A percentile compares a stretch with the other conserved stretches of the same genome.
These are phyloP conservation scores for Corythornis madagascariensis DNA, from an alignment of 2,113 vertebrate species.

Conservation along the genomic window DNA sequence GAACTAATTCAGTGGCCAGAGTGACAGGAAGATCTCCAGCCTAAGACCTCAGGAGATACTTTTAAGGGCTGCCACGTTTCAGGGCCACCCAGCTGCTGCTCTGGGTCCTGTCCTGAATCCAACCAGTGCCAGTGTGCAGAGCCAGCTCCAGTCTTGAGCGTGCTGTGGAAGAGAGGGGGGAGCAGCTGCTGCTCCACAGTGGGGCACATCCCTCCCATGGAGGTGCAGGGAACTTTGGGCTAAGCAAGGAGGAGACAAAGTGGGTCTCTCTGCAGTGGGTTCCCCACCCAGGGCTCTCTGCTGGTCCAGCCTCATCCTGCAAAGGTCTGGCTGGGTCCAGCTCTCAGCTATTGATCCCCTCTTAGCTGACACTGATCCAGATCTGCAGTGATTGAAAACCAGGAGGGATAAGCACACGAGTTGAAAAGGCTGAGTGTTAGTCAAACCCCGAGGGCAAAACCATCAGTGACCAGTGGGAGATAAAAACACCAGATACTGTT, in stretches of 20 bases:
- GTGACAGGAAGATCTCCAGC: not conserved
- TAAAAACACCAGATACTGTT: not conserved
- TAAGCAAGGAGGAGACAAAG: accelerated
- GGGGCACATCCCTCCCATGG: not conserved
- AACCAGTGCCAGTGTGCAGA: not conserved
- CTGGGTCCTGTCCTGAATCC: not conserved
- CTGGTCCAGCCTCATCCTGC: accelerated
- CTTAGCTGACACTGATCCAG: not conserved
- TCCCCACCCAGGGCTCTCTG: not conserved
- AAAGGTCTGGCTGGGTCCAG: not conserved
- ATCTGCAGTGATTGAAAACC: not conserved
- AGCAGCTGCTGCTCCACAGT: not conserved
- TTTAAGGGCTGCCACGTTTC: not conserved
- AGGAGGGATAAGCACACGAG: not conserved
- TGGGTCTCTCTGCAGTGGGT: accelerated
- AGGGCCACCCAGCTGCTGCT: not conserved
- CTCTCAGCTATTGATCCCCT: accelerated
- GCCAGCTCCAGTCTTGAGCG: not conserved
- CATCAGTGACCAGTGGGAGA: not conserved
- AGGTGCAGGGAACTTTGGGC: not conserved
- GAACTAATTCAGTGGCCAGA: not conserved
- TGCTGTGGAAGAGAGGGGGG: not conserved
- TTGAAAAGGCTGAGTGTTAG: not conserved
- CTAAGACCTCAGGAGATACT: not conserved
- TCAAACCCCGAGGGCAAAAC: not conserved